phyloP scores from a whole-genome alignment of 2,797 vertebrate genomes.

The Anas bahamensis region DNA sequence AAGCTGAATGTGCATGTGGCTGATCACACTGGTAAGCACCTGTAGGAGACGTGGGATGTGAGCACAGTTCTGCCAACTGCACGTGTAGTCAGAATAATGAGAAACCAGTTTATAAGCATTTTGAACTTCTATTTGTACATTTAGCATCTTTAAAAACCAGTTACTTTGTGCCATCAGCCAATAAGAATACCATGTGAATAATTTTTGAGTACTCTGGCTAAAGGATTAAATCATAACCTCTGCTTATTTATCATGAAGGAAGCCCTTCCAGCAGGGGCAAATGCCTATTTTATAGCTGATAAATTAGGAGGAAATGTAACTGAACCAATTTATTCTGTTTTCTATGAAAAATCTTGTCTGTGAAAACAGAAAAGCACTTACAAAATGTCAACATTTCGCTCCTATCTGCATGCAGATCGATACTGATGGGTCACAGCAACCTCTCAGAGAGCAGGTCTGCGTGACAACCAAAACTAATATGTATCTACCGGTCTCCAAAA shows the following conservation, averaged over 20 bases:
- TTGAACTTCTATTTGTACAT: not conserved
- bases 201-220: not conserved
- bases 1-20: not conserved
- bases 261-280: not conserved
- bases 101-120: not conserved
- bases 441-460: constrained; percentile 21
- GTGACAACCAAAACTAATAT: constrained; percentile 23
- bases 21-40: not conserved
- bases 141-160: not conserved
- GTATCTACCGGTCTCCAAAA: constrained; percentile 8
- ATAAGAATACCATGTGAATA: not conserved
- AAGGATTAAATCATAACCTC: not conserved
- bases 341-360: constrained; percentile 19
- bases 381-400: constrained; percentile 28
- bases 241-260: not conserved
- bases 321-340: not conserved
- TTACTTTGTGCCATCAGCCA: not conserved
- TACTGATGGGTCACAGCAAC: constrained; percentile 50
- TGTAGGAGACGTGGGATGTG: not conserved
- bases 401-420: constrained; percentile 36
- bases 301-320: not conserved
- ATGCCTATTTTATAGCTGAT: not conserved
- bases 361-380: constrained; percentile 26
- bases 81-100: not conserved
- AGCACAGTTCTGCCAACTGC: not conserved